A percentile compares a stretch with the other conserved stretches of the same genome.
These are phyloP conservation scores for Tapirus indicus DNA, from an alignment of 2,797 vertebrate species.

Conservation along the genomic window DNA sequence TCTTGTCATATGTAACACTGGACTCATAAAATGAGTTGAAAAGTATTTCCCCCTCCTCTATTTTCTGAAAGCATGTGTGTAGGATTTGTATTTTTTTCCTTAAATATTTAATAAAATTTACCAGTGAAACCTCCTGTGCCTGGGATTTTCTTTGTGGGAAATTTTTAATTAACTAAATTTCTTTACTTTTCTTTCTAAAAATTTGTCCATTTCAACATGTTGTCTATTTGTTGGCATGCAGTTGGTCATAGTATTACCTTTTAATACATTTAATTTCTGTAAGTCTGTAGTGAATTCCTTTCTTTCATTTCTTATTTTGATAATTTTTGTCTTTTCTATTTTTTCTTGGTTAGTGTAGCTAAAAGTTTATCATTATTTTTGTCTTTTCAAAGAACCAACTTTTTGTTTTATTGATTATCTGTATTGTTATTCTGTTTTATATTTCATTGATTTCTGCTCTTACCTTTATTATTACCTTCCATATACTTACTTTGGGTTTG, in stretches of 20 bases:
- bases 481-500: background rate
- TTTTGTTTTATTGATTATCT: too few relatives aligned
- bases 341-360: background rate
- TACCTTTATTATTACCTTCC: background rate
- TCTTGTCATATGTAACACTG: background rate
- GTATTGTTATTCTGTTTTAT: background rate
- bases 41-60: background rate
- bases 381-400: background rate
- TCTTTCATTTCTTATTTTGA: background rate
- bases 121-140: background rate
- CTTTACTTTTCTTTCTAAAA: background rate
- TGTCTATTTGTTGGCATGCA: background rate
- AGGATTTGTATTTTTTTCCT: background rate
- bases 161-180: background rate
- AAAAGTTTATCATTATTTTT: background rate
- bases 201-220: background rate
- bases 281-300: background rate
- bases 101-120: background rate
- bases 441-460: background rate
- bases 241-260: background rate
- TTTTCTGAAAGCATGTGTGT: background rate
- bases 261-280: background rate
- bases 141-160: background rate
- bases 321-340: background rate
- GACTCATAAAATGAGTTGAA: conserved; percentile 17